phyloP scores from a whole-genome alignment of 2,113 vertebrate genomes.

The Anser brachyrhynchus region DNA sequence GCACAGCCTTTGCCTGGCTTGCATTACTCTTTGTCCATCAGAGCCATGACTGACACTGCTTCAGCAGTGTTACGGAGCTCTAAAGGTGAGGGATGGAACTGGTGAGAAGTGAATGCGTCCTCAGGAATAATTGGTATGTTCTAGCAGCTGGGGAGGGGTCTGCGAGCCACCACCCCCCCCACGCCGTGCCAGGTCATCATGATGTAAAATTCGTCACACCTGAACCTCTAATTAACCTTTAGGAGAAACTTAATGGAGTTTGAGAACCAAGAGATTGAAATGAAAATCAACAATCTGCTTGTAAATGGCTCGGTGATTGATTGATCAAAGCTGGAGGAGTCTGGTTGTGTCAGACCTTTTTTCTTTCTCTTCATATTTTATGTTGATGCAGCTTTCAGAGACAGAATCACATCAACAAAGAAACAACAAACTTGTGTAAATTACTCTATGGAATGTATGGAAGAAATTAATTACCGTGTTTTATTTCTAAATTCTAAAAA shows the following conservation, averaged over 20 bases:
- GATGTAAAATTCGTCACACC: background rate
- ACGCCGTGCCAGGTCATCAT: background rate
- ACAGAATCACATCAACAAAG: background rate
- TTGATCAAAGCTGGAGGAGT: background rate
- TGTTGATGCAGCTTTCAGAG: background rate
- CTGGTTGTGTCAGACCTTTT: background rate
- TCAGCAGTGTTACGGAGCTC: fast-evolving
- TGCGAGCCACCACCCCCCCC: background rate
- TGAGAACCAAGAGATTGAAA: background rate
- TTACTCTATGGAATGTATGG: background rate
- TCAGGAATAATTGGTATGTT: background rate
- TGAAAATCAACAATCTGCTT: background rate
- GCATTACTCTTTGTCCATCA: background rate
- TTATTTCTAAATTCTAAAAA: background rate
- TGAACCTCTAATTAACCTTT: background rate
- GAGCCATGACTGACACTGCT: background rate
- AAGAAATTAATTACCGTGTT: background rate
- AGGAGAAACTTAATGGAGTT: background rate
- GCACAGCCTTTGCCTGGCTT: background rate
- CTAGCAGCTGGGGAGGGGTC: background rate
- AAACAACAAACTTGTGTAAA: fast-evolving
- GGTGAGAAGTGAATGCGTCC: background rate
- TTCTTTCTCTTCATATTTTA: background rate
- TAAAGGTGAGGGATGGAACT: background rate
- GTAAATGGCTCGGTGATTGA: background rate